Conservation (phyloP, 2,888 invertebrate species). For the Mythimna lalbum region DNA sequence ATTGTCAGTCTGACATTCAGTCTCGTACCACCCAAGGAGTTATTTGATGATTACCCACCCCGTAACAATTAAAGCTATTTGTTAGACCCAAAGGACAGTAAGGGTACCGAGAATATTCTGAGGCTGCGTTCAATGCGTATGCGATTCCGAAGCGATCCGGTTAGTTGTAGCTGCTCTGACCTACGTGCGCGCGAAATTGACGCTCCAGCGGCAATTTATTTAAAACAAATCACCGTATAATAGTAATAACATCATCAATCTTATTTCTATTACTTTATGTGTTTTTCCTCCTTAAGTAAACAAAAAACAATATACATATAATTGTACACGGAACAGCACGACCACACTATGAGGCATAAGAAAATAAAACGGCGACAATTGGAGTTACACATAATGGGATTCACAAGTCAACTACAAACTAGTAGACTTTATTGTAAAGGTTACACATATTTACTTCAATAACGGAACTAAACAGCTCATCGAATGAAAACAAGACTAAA, state of each 20-base stretch:
- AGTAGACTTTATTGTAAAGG: neutral
- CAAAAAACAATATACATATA: neutral
- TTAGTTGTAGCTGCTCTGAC: no score
- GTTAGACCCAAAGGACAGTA: no score
- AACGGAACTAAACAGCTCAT: constrained; percentile 42
- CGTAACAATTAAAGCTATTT: no score
- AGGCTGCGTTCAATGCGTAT: no score
- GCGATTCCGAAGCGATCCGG: no score
- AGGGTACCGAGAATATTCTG: no score
- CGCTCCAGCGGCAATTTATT: no score
- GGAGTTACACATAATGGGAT: constrained; percentile 15
- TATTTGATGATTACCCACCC: no score
- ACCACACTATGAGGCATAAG: constrained; percentile 7
- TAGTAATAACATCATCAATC: neutral
- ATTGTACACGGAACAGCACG: neutral
- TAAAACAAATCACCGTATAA: no score
- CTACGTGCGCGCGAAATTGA: no score
- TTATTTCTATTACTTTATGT: neutral
- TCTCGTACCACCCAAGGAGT: no score
- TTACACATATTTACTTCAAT: constrained; percentile 14
- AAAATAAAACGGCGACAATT: neutral
- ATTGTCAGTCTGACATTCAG: no score
- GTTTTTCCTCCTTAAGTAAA: constrained; percentile 18
- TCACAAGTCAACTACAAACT: neutral
- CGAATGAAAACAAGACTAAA: constrained; percentile 22